Evolutionary conservation across 1,140 invertebrate genomes (phyloP).

Genomic region (Lepidurus arcticus): DNA sequence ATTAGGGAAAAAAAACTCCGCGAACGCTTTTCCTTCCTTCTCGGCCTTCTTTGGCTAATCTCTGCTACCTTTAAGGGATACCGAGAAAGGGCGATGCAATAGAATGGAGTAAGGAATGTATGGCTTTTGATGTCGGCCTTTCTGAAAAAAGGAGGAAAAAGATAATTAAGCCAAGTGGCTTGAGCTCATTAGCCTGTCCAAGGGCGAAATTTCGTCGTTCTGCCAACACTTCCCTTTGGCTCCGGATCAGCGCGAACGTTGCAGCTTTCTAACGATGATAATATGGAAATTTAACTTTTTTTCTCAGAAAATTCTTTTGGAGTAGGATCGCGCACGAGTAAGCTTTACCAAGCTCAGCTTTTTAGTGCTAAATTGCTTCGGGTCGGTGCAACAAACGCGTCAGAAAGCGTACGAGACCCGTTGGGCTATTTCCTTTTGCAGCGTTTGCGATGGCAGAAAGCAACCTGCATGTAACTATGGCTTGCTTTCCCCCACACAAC

Average conservation of each 20-base stretch:
- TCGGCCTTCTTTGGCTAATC: background rate
- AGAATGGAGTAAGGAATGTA: background rate
- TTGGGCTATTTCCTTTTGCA: background rate
- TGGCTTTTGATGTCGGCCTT: background rate
- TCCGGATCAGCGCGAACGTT: background rate
- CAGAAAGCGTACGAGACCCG: background rate
- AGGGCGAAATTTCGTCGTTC: background rate
- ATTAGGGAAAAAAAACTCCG: too few relatives aligned
- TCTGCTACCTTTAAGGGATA: background rate
- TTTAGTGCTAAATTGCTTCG: background rate
- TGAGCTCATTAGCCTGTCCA: slow-evolving; percentile 10
- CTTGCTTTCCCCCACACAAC: background rate
- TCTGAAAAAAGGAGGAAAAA: background rate
- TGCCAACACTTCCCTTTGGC: background rate
- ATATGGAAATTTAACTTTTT: background rate
- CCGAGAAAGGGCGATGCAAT: background rate
- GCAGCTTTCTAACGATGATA: slow-evolving; percentile 14
- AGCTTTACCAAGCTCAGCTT: slow-evolving; percentile 18
- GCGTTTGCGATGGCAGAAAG: background rate
- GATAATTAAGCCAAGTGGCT: slow-evolving; percentile 13
- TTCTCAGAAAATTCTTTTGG: background rate
- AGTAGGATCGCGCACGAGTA: background rate
- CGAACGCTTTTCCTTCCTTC: too few relatives aligned
- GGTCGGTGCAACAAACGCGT: background rate
- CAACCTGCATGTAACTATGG: background rate